Percentiles rank a stretch among this genome's conserved stretches.
phyloP scores from a whole-genome alignment of 2,113 vertebrate genomes.

The Heterotilapia buettikoferi region DNA sequence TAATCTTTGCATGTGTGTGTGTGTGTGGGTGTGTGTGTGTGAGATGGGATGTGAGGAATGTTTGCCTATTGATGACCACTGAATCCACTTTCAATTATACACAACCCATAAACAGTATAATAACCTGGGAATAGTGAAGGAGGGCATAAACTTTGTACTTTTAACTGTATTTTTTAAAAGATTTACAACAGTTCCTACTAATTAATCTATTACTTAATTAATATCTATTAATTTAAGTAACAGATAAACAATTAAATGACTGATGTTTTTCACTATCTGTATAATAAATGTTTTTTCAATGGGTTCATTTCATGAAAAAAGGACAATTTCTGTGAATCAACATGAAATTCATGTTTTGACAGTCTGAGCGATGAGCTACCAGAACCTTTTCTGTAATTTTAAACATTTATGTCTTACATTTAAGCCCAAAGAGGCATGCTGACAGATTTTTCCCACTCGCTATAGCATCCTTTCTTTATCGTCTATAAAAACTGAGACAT shows the following conservation, averaged over 20 bases:
- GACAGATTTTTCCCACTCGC: neutral
- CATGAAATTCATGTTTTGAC: neutral
- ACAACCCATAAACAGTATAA: neutral
- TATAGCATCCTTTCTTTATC: neutral
- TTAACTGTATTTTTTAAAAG: neutral
- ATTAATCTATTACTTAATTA: neutral
- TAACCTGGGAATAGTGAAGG: neutral
- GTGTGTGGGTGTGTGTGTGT: rapidly evolving
- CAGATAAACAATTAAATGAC: neutral
- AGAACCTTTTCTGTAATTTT: neutral
- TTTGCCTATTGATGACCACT: neutral
- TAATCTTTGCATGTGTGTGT: neutral
- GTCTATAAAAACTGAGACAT: neutral
- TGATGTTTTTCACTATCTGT: neutral
- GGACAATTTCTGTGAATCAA: neutral
- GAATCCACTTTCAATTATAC: neutral
- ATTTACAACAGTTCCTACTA: neutral
- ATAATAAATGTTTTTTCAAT: neutral
- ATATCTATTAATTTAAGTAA: neutral
- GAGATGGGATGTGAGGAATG: neutral
- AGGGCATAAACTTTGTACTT: neutral
- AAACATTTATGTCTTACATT: neutral
- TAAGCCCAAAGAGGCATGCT: neutral
- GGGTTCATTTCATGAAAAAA: neutral
- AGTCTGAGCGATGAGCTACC: neutral